Conservation (phyloP, 2,888 invertebrate genomes). For the Pollenia labialis region DNA sequence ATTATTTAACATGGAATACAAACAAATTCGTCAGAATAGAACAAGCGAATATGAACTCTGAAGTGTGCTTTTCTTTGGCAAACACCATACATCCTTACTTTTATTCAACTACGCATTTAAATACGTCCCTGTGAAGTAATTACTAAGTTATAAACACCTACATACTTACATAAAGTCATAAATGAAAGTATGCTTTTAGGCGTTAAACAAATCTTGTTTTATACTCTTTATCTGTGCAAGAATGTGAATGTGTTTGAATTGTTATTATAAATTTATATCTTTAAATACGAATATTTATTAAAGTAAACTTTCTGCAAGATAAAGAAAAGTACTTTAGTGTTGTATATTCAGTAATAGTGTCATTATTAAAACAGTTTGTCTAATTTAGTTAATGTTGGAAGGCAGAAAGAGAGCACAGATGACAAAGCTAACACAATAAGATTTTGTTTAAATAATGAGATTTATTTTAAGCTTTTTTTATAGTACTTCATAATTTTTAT, state of each 20-base stretch:
- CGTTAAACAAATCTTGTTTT: neutral
- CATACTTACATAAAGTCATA: too few species aligned
- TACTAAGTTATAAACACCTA: too few species aligned
- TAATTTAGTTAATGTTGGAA: conserved; percentile 45
- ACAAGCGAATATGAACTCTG: neutral
- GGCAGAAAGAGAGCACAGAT: neutral
- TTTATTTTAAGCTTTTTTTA: conserved; percentile 5
- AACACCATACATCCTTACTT: neutral
- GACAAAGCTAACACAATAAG: neutral
- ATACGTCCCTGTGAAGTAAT: conserved; percentile 14
- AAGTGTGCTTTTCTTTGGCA: conserved; percentile 20
- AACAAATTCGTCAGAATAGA: neutral
- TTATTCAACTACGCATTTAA: neutral
- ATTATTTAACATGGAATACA: neutral
- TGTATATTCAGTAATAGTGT: conserved; percentile 8
- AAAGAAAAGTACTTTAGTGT: neutral
- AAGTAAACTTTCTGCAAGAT: neutral
- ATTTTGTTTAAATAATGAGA: conserved; percentile 39
- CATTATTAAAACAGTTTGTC: conserved; percentile 41
- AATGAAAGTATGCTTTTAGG: conserved; percentile 3
- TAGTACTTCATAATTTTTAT: neutral
- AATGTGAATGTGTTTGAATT: neutral
- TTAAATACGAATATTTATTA: neutral
- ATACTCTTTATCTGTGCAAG: neutral
- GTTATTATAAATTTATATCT: conserved; percentile 3